A percentile compares a stretch with the other conserved stretches of the same genome.
Conservation (phyloP, 2,113 vertebrate genomes). For the Benitochromis conjunctus region DNA sequence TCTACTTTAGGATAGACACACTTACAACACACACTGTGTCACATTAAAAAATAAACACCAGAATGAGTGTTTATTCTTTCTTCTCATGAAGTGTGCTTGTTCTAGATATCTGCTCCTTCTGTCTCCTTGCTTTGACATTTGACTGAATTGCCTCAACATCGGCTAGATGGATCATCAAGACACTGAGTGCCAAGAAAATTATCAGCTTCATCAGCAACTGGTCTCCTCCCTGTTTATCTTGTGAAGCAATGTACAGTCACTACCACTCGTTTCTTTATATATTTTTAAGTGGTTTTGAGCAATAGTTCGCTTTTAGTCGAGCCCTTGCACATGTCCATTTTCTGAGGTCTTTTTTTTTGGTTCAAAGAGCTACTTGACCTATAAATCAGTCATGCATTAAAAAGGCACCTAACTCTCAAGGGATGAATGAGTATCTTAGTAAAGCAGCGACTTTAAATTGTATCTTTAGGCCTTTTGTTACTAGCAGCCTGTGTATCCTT, state of each 20-base stretch:
- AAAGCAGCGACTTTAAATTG: neutral
- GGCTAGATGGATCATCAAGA: too few relatives aligned
- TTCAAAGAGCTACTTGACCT: neutral
- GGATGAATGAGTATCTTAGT: neutral
- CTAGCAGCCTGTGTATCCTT: neutral
- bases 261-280: neutral
- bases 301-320: neutral
- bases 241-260: neutral
- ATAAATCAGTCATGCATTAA: neutral
- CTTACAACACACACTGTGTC: neutral
- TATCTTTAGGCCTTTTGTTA: neutral
- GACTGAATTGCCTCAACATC: too few relatives aligned
- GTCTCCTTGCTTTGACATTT: too few relatives aligned
- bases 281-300: neutral
- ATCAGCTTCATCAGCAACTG: too few relatives aligned
- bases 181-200: too few relatives aligned
- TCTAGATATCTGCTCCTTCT: too few relatives aligned
- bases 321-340: neutral
- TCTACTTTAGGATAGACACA: neutral
- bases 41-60: neutral
- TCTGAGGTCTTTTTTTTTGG: neutral
- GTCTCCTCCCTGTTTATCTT: too few relatives aligned
- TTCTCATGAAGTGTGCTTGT: neutral
- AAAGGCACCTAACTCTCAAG: accelerated
- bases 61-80: neutral